A percentile compares a stretch with the other conserved stretches of the same genome.
Conservation (phyloP, 2,888 invertebrate genomes). For the Orthosia gothica region DNA sequence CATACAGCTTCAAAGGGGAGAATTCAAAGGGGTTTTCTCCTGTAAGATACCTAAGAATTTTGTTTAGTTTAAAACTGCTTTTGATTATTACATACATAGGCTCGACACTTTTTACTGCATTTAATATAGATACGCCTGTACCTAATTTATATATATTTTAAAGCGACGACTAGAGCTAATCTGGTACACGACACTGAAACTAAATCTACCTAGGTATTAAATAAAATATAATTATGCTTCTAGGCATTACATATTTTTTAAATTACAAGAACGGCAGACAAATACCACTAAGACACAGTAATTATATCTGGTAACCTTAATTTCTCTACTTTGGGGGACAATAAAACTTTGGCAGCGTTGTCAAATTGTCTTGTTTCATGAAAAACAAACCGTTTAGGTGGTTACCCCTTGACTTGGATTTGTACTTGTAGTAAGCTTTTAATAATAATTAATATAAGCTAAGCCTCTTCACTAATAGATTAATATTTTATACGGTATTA, state of each 20-base stretch:
- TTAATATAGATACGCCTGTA: too few species aligned
- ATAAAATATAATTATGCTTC: background rate
- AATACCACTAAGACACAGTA: background rate
- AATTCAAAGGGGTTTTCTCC: too few species aligned
- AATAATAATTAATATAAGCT: too few species aligned
- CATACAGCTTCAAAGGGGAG: too few species aligned
- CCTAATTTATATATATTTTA: too few species aligned
- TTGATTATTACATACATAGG: too few species aligned
- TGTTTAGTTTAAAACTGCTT: too few species aligned
- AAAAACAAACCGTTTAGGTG: conserved; percentile 7
- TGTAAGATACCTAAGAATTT: too few species aligned
- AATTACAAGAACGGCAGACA: conserved; percentile 7
- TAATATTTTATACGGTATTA: too few species aligned
- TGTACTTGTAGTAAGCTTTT: background rate
- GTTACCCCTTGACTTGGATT: background rate
- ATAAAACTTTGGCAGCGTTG: background rate
- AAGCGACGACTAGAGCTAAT: background rate
- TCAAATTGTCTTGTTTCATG: conserved; percentile 9
- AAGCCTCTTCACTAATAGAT: too few species aligned
- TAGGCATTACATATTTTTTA: background rate
- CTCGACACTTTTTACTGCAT: too few species aligned
- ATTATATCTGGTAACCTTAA: conserved; percentile 22
- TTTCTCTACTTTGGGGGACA: conserved; percentile 2
- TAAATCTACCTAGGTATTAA: background rate
- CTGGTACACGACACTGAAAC: background rate